Conservation (phyloP, 2,113 vertebrate genomes). For the Tragelaphus buxtoni region DNA sequence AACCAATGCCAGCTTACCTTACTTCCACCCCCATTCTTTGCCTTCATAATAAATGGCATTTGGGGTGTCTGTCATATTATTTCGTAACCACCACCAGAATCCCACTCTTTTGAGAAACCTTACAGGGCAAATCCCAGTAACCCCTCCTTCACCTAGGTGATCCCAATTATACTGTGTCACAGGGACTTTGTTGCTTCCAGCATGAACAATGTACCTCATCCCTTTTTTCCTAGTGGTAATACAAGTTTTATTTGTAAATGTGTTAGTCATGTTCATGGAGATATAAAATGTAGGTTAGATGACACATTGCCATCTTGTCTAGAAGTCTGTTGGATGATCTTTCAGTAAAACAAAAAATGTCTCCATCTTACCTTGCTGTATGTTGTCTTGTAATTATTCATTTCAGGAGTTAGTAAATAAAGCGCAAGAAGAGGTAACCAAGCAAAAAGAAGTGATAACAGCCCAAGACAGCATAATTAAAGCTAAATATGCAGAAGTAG, state of each 20-base stretch:
- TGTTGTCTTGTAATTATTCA: conserved; percentile 37
- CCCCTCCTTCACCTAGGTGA: neutral
- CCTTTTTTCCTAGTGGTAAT: neutral
- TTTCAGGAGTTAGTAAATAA: conserved; percentile 87
- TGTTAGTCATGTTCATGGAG: neutral
- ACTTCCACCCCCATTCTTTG: neutral
- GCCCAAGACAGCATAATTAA: conserved; percentile 88
- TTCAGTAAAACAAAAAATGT: neutral
- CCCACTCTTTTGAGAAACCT: neutral
- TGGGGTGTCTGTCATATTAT: neutral
- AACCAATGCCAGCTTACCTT: neutral
- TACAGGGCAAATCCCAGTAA: neutral
- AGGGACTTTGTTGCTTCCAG: neutral
- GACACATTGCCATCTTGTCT: neutral
- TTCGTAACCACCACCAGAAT: neutral
- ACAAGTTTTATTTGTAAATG: neutral
- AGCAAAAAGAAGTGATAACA: conserved; percentile 88
- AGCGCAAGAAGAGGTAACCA: conserved; percentile 87
- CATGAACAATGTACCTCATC: neutral
- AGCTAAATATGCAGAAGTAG: conserved; percentile 83
- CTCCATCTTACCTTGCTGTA: neutral
- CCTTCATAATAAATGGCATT: neutral
- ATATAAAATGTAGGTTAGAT: neutral
- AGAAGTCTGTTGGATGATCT: neutral
- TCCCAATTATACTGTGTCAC: neutral